These are phyloP conservation scores for Limenitis camilla DNA, from an alignment of 2,888 invertebrate species.

Conservation along the genomic window DNA sequence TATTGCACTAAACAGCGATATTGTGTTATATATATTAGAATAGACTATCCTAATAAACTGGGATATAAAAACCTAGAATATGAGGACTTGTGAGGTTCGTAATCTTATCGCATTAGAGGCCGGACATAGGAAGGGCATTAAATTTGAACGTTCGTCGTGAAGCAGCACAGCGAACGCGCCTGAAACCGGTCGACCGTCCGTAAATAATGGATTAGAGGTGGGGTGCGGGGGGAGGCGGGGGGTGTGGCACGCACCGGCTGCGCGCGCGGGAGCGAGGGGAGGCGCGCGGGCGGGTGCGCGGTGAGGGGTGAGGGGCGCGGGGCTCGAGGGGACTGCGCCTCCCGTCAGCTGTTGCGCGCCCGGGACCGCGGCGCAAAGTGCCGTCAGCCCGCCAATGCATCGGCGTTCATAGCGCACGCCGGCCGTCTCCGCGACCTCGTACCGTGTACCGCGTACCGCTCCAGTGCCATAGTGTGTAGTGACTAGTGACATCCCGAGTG, in stretches of 20 bases:
- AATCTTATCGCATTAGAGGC: slow-evolving; percentile 70
- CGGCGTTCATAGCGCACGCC: slow-evolving; percentile 63
- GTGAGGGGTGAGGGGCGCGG: slow-evolving; percentile 30
- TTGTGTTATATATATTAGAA: neutral
- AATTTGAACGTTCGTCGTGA: slow-evolving; percentile 68
- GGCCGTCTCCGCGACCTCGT: slow-evolving; percentile 41
- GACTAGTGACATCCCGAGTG: slow-evolving; percentile 35
- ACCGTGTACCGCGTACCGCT: slow-evolving; percentile 20
- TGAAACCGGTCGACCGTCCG: slow-evolving; percentile 72
- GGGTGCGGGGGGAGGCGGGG: slow-evolving; percentile 52
- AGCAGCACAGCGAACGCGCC: slow-evolving; percentile 65
- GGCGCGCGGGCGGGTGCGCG: slow-evolving; percentile 38
- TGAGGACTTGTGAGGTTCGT: slow-evolving; percentile 44
- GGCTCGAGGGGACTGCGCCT: slow-evolving; percentile 58
- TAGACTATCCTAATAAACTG: neutral
- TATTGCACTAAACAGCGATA: neutral
- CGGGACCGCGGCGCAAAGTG: slow-evolving; percentile 58
- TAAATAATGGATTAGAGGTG: slow-evolving; percentile 73
- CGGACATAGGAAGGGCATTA: slow-evolving; percentile 74
- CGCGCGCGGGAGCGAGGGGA: slow-evolving; percentile 41
- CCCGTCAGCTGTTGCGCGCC: slow-evolving; percentile 74
- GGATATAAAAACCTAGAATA: slow-evolving; percentile 27
- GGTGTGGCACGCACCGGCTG: slow-evolving; percentile 62
- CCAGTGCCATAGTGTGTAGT: slow-evolving; percentile 52
- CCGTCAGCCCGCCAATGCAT: slow-evolving; percentile 59